Evolutionary conservation across 1,140 invertebrate species (phyloP), one percentile per base, ranked within the genome.

Genomic region (Zaprionus davidi): DNA sequence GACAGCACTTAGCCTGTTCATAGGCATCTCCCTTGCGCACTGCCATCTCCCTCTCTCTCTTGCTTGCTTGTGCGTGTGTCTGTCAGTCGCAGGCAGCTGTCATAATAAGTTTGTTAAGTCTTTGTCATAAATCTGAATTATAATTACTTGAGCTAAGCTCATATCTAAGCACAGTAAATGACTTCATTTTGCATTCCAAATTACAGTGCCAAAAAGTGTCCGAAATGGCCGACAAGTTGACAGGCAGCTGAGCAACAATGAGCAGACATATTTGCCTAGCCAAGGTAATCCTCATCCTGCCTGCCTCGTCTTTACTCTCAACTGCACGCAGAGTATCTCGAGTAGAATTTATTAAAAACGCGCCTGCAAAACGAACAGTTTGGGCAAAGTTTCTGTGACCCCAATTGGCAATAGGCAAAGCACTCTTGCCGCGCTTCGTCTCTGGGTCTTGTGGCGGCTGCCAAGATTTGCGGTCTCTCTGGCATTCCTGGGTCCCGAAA

Each of bases 121-220:
- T 77, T 71, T 74, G 74, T 83, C 84, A 74, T 87, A 84, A 87
- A 88, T 84, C 76, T 84, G 55, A 73, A 78, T 88, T 81, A 88
- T 88, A 87, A 87, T 87, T 84, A 84, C 81, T 75, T 71, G 22
- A 59, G 68, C 53, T 65, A 59, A 13, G 31, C 17, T 51, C 22
- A 58, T 59, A 75, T 26, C 58, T 71, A 36, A 17, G 60, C 20
- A 26, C 34, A 58, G 64, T 69, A 55, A 44, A 55, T 36, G 68
- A 68, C 63, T 67, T 57, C 75, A 62, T 85, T 85, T 78, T 69
- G 56, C 75, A 74, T 75, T 71, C 38, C 2, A 46, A 58, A 67
- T 34, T 38, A 22, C 26, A 20, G 15, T 53, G 62, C 59, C 31
- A 38, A 38, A 38, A 38, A 38, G 12, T 38, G 2, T 34, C 49